phyloP scores from a whole-genome alignment of 2,797 vertebrate species.

The Xyrichtys novacula region DNA sequence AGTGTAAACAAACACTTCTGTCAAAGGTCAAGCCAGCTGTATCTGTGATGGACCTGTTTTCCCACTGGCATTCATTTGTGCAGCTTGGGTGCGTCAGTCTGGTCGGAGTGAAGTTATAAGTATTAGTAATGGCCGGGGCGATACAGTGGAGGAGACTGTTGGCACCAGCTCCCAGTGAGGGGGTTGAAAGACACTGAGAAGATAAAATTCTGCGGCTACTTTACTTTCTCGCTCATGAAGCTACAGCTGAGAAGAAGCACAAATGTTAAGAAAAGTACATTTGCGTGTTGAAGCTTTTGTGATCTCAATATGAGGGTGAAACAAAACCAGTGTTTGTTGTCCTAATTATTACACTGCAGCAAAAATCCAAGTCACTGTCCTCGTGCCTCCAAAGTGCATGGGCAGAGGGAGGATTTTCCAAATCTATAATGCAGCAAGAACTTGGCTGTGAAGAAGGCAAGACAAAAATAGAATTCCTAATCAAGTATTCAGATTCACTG shows the following conservation, averaged over 20 bases:
- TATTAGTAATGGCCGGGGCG: conserved; percentile 23
- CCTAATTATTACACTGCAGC: conserved; percentile 28
- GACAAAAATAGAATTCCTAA: conserved; percentile 73
- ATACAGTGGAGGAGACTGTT: conserved; percentile 43
- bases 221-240: conserved; percentile 46
- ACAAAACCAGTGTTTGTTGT: conserved; percentile 23
- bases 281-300: conserved; percentile 12
- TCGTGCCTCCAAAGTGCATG: conserved; percentile 29
- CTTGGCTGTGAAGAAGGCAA: conserved; percentile 48
- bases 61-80: neutral
- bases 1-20: neutral
- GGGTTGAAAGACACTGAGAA: conserved; percentile 45
- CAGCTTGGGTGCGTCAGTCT: conserved; percentile 29
- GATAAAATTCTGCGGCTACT: conserved; percentile 55
- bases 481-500: conserved; percentile 76
- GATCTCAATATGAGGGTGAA: conserved; percentile 22
- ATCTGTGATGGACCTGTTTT: conserved; percentile 3
- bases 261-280: conserved; percentile 32
- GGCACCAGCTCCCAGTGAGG: conserved; percentile 33
- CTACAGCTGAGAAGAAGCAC: conserved; percentile 50
- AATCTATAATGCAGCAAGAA: conserved; percentile 49
- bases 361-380: conserved; percentile 21
- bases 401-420: conserved; percentile 49
- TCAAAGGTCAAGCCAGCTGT: neutral
- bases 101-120: conserved; percentile 14